Evolutionary conservation across 2,113 vertebrate genomes (phyloP).

Genomic region (Nannospalax galili): DNA sequence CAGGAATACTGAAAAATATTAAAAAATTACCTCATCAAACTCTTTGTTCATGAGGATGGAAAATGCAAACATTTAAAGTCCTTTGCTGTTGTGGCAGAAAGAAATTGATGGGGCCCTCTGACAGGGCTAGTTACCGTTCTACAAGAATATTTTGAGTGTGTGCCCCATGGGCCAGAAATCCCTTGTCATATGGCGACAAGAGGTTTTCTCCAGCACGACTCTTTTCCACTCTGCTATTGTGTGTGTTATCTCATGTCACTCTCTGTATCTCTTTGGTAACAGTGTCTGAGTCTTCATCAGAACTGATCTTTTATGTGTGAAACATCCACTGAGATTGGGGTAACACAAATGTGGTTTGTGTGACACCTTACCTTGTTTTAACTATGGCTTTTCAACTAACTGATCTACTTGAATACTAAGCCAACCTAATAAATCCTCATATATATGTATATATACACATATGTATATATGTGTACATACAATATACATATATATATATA

Average conservation of each 20-base stretch:
- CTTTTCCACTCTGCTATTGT: too few relatives aligned
- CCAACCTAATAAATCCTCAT: too few relatives aligned
- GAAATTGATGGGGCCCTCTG: too few relatives aligned
- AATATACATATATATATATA: too few relatives aligned
- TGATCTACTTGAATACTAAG: background rate
- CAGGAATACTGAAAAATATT: background rate
- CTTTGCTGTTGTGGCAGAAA: background rate
- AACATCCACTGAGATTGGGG: background rate
- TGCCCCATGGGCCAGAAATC: background rate
- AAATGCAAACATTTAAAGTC: too few relatives aligned
- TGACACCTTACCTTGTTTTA: background rate
- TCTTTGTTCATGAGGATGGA: background rate
- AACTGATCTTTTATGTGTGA: background rate
- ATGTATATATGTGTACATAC: too few relatives aligned
- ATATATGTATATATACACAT: too few relatives aligned
- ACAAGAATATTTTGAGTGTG: background rate
- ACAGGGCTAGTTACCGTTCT: too few relatives aligned
- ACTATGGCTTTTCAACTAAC: background rate
- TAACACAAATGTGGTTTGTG: too few relatives aligned
- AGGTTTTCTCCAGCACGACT: background rate
- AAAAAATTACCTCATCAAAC: background rate
- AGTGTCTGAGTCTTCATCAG: background rate
- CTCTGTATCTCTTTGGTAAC: background rate
- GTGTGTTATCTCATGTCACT: too few relatives aligned
- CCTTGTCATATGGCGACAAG: background rate